Conservation (phyloP, 2,113 vertebrate genomes). For the Corvus hawaiiensis region DNA sequence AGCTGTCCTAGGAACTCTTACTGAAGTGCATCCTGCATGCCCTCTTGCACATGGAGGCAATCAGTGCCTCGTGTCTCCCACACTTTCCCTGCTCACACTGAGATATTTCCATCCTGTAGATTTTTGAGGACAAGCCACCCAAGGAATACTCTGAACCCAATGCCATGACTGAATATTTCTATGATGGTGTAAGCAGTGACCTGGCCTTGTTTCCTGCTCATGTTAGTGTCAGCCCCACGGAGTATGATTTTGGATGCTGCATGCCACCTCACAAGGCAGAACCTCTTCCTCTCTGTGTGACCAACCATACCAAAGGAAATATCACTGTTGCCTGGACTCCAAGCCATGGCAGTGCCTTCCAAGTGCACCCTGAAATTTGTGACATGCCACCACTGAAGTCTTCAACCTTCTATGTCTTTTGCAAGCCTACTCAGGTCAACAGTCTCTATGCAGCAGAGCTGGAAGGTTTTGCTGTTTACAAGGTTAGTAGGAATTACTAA, state of each 20-base stretch:
- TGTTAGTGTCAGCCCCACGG: slow-evolving; percentile 72
- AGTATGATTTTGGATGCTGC: slow-evolving; percentile 81
- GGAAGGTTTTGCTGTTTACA: slow-evolving; percentile 86
- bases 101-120: slow-evolving; percentile 21
- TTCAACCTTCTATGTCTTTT: slow-evolving; percentile 79
- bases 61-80: not conserved
- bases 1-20: not conserved
- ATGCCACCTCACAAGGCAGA: not conserved
- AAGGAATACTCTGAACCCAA: not conserved
- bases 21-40: not conserved
- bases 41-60: not conserved
- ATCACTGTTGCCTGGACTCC: slow-evolving; percentile 83
- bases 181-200: slow-evolving; percentile 2
- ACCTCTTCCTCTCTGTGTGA: slow-evolving; percentile 74
- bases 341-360: slow-evolving; percentile 70
- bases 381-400: slow-evolving; percentile 84
- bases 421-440: slow-evolving; percentile 75
- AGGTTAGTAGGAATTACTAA: slow-evolving; percentile 69
- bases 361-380: slow-evolving; percentile 72
- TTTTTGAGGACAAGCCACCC: not conserved
- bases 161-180: slow-evolving; percentile 76
- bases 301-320: slow-evolving; percentile 84
- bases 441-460: slow-evolving; percentile 79
- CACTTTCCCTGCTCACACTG: not conserved
- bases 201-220: slow-evolving; percentile 63